Evolutionary conservation across 2,797 vertebrate genomes (phyloP).

Genomic region (Pelodytes ibericus): DNA sequence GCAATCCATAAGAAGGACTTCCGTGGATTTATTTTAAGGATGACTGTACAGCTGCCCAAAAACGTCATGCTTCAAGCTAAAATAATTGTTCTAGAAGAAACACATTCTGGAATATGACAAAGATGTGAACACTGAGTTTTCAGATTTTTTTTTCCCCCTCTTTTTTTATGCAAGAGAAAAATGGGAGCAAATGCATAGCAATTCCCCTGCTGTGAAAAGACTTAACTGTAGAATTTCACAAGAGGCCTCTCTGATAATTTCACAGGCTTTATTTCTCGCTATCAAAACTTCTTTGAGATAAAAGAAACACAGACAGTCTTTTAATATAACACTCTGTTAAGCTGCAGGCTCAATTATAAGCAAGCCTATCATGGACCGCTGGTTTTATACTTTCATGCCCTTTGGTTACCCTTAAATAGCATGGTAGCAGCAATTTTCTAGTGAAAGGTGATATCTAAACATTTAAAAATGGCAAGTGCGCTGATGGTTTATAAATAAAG

Average conservation of each 20-base stretch:
- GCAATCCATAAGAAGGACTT: conserved; percentile 40
- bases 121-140: conserved; percentile 24
- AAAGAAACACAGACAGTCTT: conserved; percentile 48
- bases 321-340: conserved; percentile 44
- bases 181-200: conserved; percentile 33
- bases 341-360: conserved; percentile 39
- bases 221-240: conserved; percentile 38
- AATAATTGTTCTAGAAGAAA: conserved; percentile 41
- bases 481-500: neutral
- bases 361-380: conserved; percentile 26
- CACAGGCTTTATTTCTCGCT: conserved; percentile 38
- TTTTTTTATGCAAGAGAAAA: conserved; percentile 31
- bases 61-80: conserved; percentile 27
- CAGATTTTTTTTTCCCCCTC: conserved; percentile 11
- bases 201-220: conserved; percentile 40
- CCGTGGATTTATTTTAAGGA: conserved; percentile 38
- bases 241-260: conserved; percentile 45
- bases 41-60: conserved; percentile 31
- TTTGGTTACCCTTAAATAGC: conserved; percentile 20
- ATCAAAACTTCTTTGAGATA: conserved; percentile 44
- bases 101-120: conserved; percentile 40
- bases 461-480: neutral
- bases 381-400: conserved; percentile 27
- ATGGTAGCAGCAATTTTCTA: neutral
- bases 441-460: neutral